phyloP scores from a whole-genome alignment of 2,113 vertebrate genomes.

The Oceanites oceanicus region DNA sequence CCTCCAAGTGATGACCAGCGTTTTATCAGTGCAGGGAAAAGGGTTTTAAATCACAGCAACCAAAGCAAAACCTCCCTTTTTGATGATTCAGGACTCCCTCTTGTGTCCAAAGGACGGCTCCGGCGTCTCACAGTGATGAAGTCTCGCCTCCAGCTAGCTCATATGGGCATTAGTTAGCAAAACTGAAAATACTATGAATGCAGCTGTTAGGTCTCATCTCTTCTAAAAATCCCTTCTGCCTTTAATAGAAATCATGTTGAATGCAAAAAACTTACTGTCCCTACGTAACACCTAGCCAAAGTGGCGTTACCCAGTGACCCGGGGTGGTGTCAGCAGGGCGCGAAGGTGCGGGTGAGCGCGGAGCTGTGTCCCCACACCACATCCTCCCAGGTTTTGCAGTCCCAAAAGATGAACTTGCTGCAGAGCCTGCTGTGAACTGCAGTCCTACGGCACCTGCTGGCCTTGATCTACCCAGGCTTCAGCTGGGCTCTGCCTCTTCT shows the following conservation, averaged over 20 bases:
- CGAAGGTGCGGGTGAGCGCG: fast-evolving
- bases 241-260: background rate
- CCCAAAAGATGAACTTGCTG: background rate
- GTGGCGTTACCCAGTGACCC: background rate
- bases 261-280: background rate
- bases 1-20: background rate
- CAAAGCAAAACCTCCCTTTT: background rate
- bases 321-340: background rate
- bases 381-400: background rate
- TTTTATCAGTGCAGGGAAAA: background rate
- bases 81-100: conserved; percentile 53
- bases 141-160: background rate
- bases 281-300: background rate
- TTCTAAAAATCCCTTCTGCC: background rate
- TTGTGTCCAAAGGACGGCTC: conserved; percentile 37
- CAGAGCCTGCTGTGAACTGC: background rate
- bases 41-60: background rate
- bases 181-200: background rate
- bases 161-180: background rate
- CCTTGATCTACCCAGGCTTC: background rate
- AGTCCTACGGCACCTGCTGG: fast-evolving
- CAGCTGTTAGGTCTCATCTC: background rate
- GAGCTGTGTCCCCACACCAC: background rate
- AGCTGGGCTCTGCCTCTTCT: background rate
- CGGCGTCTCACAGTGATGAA: background rate